Conservation (phyloP, 2,113 vertebrate genomes). For the Pimephales promelas region DNA sequence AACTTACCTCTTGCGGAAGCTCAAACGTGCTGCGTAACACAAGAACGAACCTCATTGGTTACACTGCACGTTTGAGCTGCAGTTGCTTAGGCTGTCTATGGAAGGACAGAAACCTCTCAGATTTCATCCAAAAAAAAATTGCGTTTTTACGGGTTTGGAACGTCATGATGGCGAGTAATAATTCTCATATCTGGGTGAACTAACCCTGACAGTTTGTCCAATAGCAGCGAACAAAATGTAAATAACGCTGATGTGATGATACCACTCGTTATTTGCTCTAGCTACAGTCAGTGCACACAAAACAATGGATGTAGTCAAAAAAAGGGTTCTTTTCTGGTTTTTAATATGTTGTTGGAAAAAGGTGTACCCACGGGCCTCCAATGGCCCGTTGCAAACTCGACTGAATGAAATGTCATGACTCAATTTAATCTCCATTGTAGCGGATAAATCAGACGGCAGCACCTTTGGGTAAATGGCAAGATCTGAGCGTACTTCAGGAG, state of each 20-base stretch:
- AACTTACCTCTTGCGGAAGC: too few relatives aligned
- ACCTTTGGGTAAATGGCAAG: constrained; percentile 58
- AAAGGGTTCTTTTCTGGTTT: neutral
- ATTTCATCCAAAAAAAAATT: too few relatives aligned
- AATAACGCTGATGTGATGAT: neutral
- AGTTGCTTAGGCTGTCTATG: too few relatives aligned
- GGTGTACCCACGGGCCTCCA: constrained; percentile 36
- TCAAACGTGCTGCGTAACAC: too few relatives aligned
- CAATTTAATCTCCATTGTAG: constrained; percentile 58
- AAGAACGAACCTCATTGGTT: too few relatives aligned
- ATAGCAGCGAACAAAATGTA: neutral
- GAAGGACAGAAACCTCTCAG: too few relatives aligned
- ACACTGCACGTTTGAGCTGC: too few relatives aligned
- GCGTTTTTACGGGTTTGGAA: too few relatives aligned
- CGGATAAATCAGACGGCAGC: constrained; percentile 53
- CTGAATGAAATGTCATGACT: constrained; percentile 59
- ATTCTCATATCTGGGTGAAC: too few relatives aligned
- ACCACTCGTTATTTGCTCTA: neutral
- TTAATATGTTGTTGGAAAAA: constrained; percentile 51
- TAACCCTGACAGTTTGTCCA: neutral
- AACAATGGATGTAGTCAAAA: neutral
- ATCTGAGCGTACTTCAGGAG: neutral
- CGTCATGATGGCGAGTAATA: too few relatives aligned
- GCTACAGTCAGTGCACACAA: neutral
- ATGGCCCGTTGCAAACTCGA: constrained; percentile 49